Conservation (phyloP, 2,113 vertebrate genomes). For the Theristicus caerulescens region DNA sequence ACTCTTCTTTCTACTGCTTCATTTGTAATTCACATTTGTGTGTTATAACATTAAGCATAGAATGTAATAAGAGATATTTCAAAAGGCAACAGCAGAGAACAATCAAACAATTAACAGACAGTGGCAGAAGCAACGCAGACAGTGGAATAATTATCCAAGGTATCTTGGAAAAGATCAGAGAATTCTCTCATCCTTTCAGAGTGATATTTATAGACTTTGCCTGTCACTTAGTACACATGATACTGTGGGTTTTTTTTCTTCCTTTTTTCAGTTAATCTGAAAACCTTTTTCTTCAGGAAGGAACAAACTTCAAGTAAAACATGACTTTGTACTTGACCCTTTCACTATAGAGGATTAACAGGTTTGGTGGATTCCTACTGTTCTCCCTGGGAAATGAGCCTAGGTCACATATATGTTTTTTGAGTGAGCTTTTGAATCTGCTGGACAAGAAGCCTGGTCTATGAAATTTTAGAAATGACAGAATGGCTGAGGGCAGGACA, state of each 20-base stretch:
- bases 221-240: background rate
- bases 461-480: background rate
- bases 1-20: background rate
- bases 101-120: background rate
- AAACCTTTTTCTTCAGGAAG: background rate
- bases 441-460: background rate
- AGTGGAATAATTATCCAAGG: background rate
- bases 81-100: background rate
- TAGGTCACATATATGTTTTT: background rate
- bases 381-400: background rate
- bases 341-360: background rate
- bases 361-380: background rate
- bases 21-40: background rate
- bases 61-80: background rate
- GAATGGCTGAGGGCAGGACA: background rate
- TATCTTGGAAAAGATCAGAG: background rate
- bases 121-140: background rate
- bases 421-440: background rate
- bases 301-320: conserved; percentile 2
- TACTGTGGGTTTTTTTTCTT: background rate
- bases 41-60: background rate
- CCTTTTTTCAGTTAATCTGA: background rate
- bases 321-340: background rate
- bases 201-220: conserved; percentile 16
- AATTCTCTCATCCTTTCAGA: background rate